Evolutionary conservation across 2,113 vertebrate species (phyloP).

Genomic region (Microcebus ravelobensis): DNA sequence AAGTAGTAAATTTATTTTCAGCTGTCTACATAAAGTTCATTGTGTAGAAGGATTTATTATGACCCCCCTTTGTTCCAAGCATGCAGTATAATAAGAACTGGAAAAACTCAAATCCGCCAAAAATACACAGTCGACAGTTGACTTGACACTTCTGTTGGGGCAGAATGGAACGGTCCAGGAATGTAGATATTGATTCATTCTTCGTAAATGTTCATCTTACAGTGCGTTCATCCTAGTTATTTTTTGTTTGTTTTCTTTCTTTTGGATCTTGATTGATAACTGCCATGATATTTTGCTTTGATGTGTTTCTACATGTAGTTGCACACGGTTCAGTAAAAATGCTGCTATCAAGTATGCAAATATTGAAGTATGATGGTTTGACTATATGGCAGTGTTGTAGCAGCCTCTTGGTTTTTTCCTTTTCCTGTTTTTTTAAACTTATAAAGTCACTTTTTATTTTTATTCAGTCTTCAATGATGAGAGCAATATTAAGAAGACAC

Average conservation of each 20-base stretch:
- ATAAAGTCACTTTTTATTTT: constrained; percentile 83
- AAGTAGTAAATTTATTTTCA: constrained; percentile 90
- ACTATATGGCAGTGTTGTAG: constrained; percentile 85
- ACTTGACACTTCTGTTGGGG: constrained; percentile 80
- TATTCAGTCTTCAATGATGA: constrained; percentile 87
- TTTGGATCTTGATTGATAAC: constrained; percentile 83
- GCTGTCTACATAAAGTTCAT: constrained; percentile 87
- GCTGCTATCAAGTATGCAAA: constrained; percentile 90
- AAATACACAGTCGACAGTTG: constrained; percentile 80
- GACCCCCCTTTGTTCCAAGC: constrained; percentile 87
- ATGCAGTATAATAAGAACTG: constrained; percentile 89
- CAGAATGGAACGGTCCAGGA: constrained; percentile 81
- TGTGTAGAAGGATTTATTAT: constrained; percentile 89
- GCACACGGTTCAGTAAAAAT: constrained; percentile 86
- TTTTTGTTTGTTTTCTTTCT: constrained; percentile 68
- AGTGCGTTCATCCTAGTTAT: constrained; percentile 81
- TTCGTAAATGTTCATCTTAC: constrained; percentile 83
- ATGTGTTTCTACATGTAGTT: constrained; percentile 85
- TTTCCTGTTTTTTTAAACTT: constrained; percentile 63
- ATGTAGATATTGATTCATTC: constrained; percentile 85
- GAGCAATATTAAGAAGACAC: constrained; percentile 90
- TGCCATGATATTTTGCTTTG: constrained; percentile 84
- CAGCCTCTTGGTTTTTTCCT: constrained; percentile 77
- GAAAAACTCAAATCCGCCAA: constrained; percentile 84
- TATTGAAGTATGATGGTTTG: constrained; percentile 83